Evolutionary conservation across 2,888 invertebrate species (phyloP), one percentile per base, ranked within the genome.

Genomic region (Belgica antarctica): DNA sequence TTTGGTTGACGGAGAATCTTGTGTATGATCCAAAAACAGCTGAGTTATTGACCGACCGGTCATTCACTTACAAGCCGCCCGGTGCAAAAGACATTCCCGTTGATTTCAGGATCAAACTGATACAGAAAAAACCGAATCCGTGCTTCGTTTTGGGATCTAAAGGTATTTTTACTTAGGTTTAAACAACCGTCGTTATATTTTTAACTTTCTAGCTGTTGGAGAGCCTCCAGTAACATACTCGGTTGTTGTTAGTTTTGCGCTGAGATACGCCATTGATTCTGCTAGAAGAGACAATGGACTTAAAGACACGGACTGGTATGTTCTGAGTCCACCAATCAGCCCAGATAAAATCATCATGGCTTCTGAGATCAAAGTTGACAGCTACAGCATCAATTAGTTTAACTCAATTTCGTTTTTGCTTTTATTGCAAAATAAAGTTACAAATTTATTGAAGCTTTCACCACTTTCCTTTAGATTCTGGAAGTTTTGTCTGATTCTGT

Each of bases 11-110:
- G 0, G 87, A 88, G 76, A 81, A 85, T 72, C 74, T 86, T 61
- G 77, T 82, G 15, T 84, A 82, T 73, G 81, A 84, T 73, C 77
- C 80, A 12, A 75, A 77, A 59, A 82, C 83, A 52, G 87, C 86
- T 1, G 76, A 80, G 72, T 75, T 86, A 17, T 76, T 84, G 8
- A 86, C 86, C 17, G 79, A 83, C 74, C 80, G 85, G 70, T 86
- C 87, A 24, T 88, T 87, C 87, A 83, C 81, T 71, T 86, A 86
- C 74, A 83, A 84, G 74, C 80, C 82, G 5, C 85, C 85, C 0
- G 83, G 83, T 4, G 80, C 81, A 0, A 84, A 83, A 73, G 86
- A 86, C 74, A 85, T 86, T 74, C 85, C 86, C 0, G 77, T 82
- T 2, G 83, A 86, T 76, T 83, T 86, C 71, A 78, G 84, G 52